Percentiles rank a stretch among this genome's conserved stretches.
Evolutionary conservation across 2,888 invertebrate genomes (phyloP).

Genomic region (Lasioglossum pauxillum): DNA sequence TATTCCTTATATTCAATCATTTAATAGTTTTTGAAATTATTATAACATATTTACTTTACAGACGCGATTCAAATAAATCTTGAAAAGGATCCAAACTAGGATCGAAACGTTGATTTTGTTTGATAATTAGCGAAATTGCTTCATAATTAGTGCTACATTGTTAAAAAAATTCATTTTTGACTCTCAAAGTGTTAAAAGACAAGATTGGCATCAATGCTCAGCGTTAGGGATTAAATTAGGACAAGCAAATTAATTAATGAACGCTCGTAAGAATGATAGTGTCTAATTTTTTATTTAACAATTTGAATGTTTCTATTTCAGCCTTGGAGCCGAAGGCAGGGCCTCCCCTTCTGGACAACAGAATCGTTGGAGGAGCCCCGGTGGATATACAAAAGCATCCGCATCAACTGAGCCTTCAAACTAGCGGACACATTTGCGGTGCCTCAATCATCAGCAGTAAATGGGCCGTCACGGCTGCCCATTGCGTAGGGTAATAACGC

Average conservation of each 20-base stretch:
- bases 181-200: too few relatives aligned
- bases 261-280: background rate
- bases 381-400: slow-evolving; percentile 80
- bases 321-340: slow-evolving; percentile 21
- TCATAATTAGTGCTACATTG: too few relatives aligned
- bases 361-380: slow-evolving; percentile 81
- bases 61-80: too few relatives aligned
- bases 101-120: too few relatives aligned
- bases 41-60: too few relatives aligned
- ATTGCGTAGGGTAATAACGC: slow-evolving; percentile 74
- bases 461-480: slow-evolving; percentile 80
- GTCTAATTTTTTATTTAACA: background rate
- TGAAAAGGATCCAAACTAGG: too few relatives aligned
- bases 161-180: too few relatives aligned
- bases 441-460: slow-evolving; percentile 78
- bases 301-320: slow-evolving; percentile 22
- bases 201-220: too few relatives aligned
- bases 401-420: slow-evolving; percentile 78
- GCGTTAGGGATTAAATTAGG: too few relatives aligned
- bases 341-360: slow-evolving; percentile 39
- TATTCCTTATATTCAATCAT: too few relatives aligned
- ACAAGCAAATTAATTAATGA: background rate
- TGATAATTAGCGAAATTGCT: too few relatives aligned
- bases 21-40: too few relatives aligned
- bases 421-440: slow-evolving; percentile 76